Conservation (phyloP, 2,888 invertebrate species). For the Ophion obscuratus region DNA sequence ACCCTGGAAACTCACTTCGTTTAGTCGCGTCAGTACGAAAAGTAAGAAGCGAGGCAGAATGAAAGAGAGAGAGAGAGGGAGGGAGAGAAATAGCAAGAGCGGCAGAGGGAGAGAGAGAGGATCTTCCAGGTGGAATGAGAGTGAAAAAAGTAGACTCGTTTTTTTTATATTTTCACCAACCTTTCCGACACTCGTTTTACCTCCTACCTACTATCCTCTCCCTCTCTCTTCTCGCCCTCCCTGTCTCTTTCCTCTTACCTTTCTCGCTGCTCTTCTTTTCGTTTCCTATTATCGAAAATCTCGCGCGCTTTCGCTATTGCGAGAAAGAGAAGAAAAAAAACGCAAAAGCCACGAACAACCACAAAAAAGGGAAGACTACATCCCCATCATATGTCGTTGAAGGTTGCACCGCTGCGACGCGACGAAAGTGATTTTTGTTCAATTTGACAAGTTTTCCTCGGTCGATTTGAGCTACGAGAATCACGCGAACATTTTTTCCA, state of each 20-base stretch:
- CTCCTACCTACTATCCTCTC: slow-evolving; percentile 3
- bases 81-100: slow-evolving; percentile 17
- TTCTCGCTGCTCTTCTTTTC: slow-evolving; percentile 5
- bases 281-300: slow-evolving; percentile 26
- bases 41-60: slow-evolving; percentile 29
- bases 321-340: slow-evolving; percentile 36
- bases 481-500: no score
- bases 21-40: slow-evolving; percentile 38
- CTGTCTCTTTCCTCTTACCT: not conserved
- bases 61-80: no score
- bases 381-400: not conserved
- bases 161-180: slow-evolving; percentile 35
- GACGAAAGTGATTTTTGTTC: no score
- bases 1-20: slow-evolving; percentile 54
- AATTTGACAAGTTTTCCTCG: no score
- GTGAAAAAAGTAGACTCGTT: slow-evolving; percentile 38
- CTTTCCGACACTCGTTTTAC: slow-evolving; percentile 50
- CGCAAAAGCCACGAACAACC: not conserved
- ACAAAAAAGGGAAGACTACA: slow-evolving; percentile 14
- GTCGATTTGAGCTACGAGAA: no score
- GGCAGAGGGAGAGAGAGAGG: slow-evolving; percentile 41
- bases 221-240: not conserved
- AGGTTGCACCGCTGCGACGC: no score
- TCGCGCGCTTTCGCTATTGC: slow-evolving; percentile 4
- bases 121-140: slow-evolving; percentile 69